Evolutionary conservation across 2,113 vertebrate genomes (phyloP).

Genomic region (Tychaedon coryphoeus): DNA sequence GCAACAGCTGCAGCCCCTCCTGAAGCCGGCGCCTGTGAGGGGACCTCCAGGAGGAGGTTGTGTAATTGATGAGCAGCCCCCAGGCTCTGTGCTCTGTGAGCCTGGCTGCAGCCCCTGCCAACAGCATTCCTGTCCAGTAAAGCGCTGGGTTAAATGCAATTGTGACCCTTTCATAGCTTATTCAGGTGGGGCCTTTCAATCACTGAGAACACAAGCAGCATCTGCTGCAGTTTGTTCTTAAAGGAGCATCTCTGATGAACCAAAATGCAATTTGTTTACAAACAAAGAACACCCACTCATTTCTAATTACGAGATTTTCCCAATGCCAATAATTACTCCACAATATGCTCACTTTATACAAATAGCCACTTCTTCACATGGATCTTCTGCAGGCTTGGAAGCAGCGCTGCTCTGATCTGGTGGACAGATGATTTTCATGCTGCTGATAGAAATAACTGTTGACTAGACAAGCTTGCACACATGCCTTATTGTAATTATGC

Average conservation of each 20-base stretch:
- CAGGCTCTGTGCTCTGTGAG: neutral
- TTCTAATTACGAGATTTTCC: constrained; percentile 31
- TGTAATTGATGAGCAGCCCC: neutral
- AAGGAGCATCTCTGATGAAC: constrained; percentile 43
- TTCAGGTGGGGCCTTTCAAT: constrained; percentile 50
- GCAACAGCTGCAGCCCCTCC: neutral
- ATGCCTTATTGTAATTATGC: neutral
- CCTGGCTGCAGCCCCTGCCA: neutral
- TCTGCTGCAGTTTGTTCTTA: constrained; percentile 53
- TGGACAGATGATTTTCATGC: constrained; percentile 39
- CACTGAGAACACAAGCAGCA: neutral
- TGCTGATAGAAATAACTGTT: constrained; percentile 30
- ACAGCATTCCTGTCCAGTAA: neutral
- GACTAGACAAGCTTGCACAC: neutral
- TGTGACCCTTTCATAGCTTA: constrained; percentile 23
- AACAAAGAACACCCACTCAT: constrained; percentile 41
- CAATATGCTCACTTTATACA: constrained; percentile 51
- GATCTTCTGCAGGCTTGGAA: constrained; percentile 28
- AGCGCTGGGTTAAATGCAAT: neutral
- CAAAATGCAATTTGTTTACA: constrained; percentile 50
- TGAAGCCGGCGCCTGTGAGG: accelerated
- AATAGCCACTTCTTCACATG: constrained; percentile 32
- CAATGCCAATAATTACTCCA: constrained; percentile 46
- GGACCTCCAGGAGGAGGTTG: neutral
- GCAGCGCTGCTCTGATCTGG: neutral